Evolutionary conservation across 1,140 invertebrate genomes (phyloP).

Genomic region (Atta texana): DNA sequence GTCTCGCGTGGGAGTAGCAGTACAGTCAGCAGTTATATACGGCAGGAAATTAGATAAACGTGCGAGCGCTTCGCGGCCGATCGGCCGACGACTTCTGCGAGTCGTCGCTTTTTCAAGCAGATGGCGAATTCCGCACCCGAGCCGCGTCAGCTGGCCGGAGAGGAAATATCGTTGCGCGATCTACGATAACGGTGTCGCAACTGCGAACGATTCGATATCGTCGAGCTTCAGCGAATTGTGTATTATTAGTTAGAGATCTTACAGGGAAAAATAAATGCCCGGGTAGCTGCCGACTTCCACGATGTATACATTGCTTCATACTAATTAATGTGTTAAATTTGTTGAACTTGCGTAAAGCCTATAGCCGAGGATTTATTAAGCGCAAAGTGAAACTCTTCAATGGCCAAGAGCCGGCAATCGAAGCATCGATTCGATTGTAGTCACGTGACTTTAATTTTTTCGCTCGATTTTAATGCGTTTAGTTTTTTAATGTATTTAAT

Average conservation of each 20-base stretch:
- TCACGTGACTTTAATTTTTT: neutral
- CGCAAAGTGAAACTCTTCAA: neutral
- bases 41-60: constrained; percentile 67
- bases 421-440: neutral
- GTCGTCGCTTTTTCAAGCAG: neutral
- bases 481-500: neutral
- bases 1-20: constrained; percentile 45
- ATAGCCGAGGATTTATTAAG: neutral
- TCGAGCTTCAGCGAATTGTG: neutral
- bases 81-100: constrained; percentile 19
- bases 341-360: neutral
- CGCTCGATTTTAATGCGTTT: neutral
- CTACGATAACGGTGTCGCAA: neutral
- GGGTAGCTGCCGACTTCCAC: neutral
- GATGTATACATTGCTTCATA: neutral
- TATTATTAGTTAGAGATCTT: neutral
- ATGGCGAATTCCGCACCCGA: neutral
- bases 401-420: neutral
- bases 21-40: neutral
- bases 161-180: neutral
- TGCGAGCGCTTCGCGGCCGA: constrained; percentile 1
- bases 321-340: constrained; percentile 18
- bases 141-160: constrained; percentile 25
- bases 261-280: neutral
- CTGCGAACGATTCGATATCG: neutral